phyloP scores from a whole-genome alignment of 2,113 vertebrate species.

The Chaetops frenatus region DNA sequence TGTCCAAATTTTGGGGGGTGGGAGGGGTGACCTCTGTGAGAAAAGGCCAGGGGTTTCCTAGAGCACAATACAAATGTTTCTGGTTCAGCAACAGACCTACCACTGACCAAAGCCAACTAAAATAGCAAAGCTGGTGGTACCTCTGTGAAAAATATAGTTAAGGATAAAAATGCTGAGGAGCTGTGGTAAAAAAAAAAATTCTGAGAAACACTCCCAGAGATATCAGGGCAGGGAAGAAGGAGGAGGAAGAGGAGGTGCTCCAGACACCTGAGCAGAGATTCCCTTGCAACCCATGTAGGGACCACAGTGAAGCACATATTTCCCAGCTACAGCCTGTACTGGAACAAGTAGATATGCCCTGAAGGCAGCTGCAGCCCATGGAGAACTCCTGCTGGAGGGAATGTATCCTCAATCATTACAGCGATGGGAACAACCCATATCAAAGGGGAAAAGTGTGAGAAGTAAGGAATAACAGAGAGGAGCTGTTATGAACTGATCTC shows the following conservation, averaged over 20 bases:
- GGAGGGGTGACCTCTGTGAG: background rate
- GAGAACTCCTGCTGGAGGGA: background rate
- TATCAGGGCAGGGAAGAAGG: background rate
- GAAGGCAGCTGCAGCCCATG: background rate
- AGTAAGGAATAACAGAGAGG: background rate
- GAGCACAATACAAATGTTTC: background rate
- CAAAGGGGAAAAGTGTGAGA: background rate
- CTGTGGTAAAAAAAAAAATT: background rate
- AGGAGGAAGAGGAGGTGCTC: background rate
- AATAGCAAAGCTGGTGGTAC: background rate
- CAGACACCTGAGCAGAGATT: background rate
- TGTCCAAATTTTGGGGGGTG: accelerated
- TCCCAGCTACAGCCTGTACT: background rate
- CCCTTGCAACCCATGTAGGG: background rate
- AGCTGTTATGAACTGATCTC: background rate
- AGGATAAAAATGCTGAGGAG: background rate
- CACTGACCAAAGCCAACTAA: background rate
- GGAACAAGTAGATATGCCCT: background rate
- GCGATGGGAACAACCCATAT: background rate
- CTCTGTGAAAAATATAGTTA: background rate
- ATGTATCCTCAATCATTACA: background rate
- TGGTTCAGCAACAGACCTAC: background rate
- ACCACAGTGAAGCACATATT: background rate
- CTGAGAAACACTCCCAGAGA: background rate
- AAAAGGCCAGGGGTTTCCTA: background rate